Conservation (phyloP, 2,113 vertebrate genomes). For the Syngnathus typhle region DNA sequence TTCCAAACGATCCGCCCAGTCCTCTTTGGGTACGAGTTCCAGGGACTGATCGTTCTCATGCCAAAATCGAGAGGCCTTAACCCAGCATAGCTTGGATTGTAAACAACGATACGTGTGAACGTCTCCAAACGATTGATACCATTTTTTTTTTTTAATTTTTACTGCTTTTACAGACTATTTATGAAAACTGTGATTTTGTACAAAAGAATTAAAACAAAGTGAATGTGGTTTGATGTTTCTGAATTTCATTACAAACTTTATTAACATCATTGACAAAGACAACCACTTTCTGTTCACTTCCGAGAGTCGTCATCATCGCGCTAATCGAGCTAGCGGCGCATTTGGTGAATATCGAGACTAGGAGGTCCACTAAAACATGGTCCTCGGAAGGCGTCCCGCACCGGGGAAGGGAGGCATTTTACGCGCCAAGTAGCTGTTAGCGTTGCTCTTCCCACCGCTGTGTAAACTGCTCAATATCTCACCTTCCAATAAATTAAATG, state of each 20-base stretch:
- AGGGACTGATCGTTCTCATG: slow-evolving; percentile 74
- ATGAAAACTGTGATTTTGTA: slow-evolving; percentile 80
- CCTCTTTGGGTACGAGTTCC: neutral
- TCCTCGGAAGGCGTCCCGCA: slow-evolving; percentile 38
- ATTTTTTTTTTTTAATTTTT: slow-evolving; percentile 72
- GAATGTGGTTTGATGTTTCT: neutral
- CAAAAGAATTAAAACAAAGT: slow-evolving; percentile 63
- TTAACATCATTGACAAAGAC: slow-evolving; percentile 48
- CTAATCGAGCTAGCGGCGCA: neutral
- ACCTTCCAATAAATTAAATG: neutral
- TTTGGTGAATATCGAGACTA: slow-evolving; percentile 28
- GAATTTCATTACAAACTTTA: slow-evolving; percentile 37
- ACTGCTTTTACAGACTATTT: slow-evolving; percentile 75
- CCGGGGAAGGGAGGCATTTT: slow-evolving; percentile 6
- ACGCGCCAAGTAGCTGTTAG: slow-evolving; percentile 14
- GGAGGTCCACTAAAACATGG: slow-evolving; percentile 57
- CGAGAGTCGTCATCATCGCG: neutral
- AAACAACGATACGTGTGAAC: slow-evolving; percentile 57
- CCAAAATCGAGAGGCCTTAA: slow-evolving; percentile 81
- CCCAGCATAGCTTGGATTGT: slow-evolving; percentile 75
- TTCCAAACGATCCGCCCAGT: slow-evolving; percentile 14
- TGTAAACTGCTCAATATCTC: neutral
- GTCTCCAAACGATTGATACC: slow-evolving; percentile 67
- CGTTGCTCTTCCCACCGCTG: neutral
- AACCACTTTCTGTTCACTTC: neutral